Evolutionary conservation across 2,797 vertebrate species (phyloP), one percentile per base, ranked within the genome.

Genomic region (Falco naumanni): DNA sequence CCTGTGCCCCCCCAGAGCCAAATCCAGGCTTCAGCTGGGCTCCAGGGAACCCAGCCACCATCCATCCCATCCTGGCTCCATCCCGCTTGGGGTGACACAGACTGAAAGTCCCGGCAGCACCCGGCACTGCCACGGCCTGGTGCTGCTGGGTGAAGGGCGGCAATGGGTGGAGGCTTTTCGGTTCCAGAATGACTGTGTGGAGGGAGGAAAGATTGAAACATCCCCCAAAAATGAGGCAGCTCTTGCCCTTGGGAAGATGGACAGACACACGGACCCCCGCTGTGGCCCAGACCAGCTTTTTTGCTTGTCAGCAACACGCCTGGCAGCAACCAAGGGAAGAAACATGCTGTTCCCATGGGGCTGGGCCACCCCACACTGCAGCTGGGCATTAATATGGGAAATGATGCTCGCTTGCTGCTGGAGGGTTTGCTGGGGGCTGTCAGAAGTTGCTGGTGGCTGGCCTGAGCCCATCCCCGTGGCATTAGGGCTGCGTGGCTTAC

Each of bases 161-260:
- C 17, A 2, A 43, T 31, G 93, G 89, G 91, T 0, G 85, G 92
- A 54, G 85, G 60, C 16, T 84, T 96, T 76, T 92, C 81, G 1
- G 93, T 96, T 93, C 93, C 70, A 7, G 48, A 92, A 96, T 96
- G 95, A 96, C 83, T 92, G 90, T 18, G 82, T 22, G 51, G 45
- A 45, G 48, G 81, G 54, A 66, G 68, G 82, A 13, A 54, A 79
- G 92, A 51, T 33, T 6, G 45, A 54, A 54, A 39, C 0, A 4
- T 16, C 43, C 48, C 79, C 33, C 0, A 59, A 47, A 78, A 53
- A 4, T 0, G 3, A 28, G 72, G 83, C 24, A 5, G 74, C 22
- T 51, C 34, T 26, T 18, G 14, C 22, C 18, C 54, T 61, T 16
- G 25, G 54, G 72, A 41, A 79, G 51, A 6, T 1, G 11, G 25